Base-by-base conservation (phyloP, 2,888 invertebrate genomes). In the Diaprepes abbreviatus region DNA sequence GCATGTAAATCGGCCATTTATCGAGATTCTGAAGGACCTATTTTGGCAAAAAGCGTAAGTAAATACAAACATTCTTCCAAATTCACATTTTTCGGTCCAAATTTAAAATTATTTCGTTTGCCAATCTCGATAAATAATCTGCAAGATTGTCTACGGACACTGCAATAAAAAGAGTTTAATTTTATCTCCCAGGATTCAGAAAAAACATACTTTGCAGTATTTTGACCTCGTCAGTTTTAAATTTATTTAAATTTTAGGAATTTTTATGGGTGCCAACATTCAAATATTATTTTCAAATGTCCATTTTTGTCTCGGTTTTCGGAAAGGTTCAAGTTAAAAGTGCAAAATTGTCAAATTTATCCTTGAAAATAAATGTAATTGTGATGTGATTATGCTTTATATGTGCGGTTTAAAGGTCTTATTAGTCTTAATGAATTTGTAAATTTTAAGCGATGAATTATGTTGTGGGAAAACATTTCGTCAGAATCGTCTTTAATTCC, bases 191-290 rank as follows among this genome's bases (percentile, higher is more conserved):
- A 38, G 19, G 38, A n/a, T 38, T 10, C 12, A 5, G 3, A 55
- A 55, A 54, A 55, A 36, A 35, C 6, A 36, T 6, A 55, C 21
- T 36, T 4, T 36, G 14, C 48, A 60, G 60, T 60, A 35, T 60
- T 45, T 60, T 48, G 48, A 60, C 48, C 60, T 48, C 48, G 14
- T 10, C 36, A n/a, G 12, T 12, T 33, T 54, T 38, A 24, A 17
- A 33, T 36, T 38, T 55, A 60, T 60, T 60, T 35, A 48, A 35
- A 60, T 48, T 60, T 48, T 3, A 45, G 17, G 48, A 60, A 60
- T 60, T 60, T 60, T 45, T 33, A 48, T 36, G 48, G 9, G 35
- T 60, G 48, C 33, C 45, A 45, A 59, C 43, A 40, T 59, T 59
- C 43, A 45, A 45, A 31, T 40, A 21, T 9, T 35, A 24, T 12